Base-by-base conservation (phyloP, 2,797 vertebrate genomes). In the Anguilla pacifica region DNA sequence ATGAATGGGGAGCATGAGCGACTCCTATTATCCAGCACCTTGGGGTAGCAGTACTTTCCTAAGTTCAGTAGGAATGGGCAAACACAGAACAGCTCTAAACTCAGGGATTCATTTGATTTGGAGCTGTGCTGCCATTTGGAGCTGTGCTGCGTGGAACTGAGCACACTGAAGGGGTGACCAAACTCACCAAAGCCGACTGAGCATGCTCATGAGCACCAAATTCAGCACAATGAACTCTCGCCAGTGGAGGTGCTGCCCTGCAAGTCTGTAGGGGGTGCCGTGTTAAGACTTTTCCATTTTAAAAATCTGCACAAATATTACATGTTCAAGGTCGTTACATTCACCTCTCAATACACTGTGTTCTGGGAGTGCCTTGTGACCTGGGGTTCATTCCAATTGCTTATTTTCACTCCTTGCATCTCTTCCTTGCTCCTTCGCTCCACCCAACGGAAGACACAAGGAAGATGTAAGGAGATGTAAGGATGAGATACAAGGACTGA, bases 161-260 rank as follows among this genome's bases (percentile, higher is more conserved):
- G 22, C 10, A 72, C 46, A 31, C 28, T 43, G 77, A 17, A 81
- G 77, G 9, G 25, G 61, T 3, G 46, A 22, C 55, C 51, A 6
- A 22, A 91, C 95, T 94, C 84, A 97, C 96, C 96, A 96, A 6
- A 97, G 91, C 43, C 96, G 95, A 90, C 96, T 95, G 55, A 96
- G 92, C 95, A 96, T 91, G 93, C 95, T 95, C 83, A 88, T 91
- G 46, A 96, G 86, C 88, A 96, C 94, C 82, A 95, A 0, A 87
- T 96, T 96, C 53, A 96, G 86, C 49, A 96, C 43, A 0, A 96
- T 0, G 86, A 96, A 97, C 90, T 96, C 95, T 9, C 90, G 86
- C 81, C 83, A 91, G 57, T 90, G 93, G 89, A 96, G 90, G 43
- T 96, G 95, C 91, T 92, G 94, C 87, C 86, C 94, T 6, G 92